Conservation (phyloP, 37 sponge, comb jelly and placozoan species). For the Aplysina aerophoba region DNA sequence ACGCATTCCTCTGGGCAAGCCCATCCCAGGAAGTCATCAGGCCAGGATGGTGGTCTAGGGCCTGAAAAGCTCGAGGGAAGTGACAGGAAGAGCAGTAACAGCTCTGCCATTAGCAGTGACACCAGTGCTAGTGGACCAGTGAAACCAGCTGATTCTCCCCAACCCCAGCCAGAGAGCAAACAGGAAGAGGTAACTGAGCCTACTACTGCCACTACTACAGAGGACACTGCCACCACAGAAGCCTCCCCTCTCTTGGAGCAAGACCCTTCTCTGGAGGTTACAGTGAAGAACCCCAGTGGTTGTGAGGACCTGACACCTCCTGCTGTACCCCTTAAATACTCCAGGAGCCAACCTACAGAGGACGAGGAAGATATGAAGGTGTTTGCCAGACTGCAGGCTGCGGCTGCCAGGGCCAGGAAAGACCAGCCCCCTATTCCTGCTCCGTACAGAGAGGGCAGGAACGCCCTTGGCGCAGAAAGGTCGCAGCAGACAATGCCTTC, state of each 20-base stretch:
- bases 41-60: neutral
- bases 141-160: neutral
- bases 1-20: slow-evolving; percentile 1
- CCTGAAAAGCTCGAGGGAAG: no score
- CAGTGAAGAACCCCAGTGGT: neutral
- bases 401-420: neutral
- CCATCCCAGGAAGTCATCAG: slow-evolving; percentile 23
- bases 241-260: no score
- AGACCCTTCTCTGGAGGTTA: neutral
- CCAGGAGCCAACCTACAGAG: neutral
- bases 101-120: neutral
- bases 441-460: neutral
- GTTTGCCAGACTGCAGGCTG: slow-evolving; percentile 18
- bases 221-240: no score
- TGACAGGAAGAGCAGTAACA: slow-evolving; percentile 17
- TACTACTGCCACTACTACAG: neutral
- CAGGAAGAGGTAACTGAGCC: neutral
- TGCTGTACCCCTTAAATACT: neutral
- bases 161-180: neutral
- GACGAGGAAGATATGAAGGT: slow-evolving; percentile 6
- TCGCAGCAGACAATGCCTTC: neutral
- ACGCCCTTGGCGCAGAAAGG: neutral
- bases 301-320: slow-evolving; percentile 7
- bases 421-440: neutral
- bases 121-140: neutral